A percentile compares a stretch with the other conserved stretches of the same genome.
phyloP scores from a whole-genome alignment of 2,113 vertebrate species.

The Turnix velox region DNA sequence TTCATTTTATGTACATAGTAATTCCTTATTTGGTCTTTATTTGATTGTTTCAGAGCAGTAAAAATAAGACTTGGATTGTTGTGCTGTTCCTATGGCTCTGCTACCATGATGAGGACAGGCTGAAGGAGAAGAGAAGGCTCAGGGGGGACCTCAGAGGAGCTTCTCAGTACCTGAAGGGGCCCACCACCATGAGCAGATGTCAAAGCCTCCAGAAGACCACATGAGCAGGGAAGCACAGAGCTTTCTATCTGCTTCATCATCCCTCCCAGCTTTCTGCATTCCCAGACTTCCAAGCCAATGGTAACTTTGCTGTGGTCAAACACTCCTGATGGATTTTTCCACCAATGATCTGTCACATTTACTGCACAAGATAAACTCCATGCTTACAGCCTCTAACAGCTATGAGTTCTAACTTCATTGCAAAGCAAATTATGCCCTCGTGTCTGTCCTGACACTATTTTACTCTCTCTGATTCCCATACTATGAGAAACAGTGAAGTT shows the following conservation, averaged over 20 bases:
- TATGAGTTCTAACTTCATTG: background rate
- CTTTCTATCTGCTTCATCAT: background rate
- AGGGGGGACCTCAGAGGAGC: too few species aligned
- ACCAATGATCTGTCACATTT: background rate
- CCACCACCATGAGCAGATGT: background rate
- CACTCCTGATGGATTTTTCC: background rate
- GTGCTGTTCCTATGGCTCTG: background rate
- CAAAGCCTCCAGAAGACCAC: rapidly evolving
- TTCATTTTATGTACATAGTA: background rate
- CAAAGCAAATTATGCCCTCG: rapidly evolving
- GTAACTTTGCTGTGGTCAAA: background rate
- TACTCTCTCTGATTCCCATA: background rate
- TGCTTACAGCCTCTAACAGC: background rate
- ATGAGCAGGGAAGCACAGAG: background rate
- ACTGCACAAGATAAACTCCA: background rate
- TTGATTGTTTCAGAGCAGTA: conserved; percentile 50
- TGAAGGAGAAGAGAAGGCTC: too few species aligned
- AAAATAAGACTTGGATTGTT: conserved; percentile 33
- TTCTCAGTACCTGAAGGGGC: too few species aligned
- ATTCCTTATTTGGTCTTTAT: background rate
- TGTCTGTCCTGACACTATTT: background rate
- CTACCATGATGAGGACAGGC: background rate
- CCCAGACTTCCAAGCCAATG: background rate
- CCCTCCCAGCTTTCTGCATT: background rate
- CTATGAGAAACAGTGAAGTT: background rate